Conservation (phyloP, 2,113 vertebrate genomes). For the Saccopteryx leptura region DNA sequence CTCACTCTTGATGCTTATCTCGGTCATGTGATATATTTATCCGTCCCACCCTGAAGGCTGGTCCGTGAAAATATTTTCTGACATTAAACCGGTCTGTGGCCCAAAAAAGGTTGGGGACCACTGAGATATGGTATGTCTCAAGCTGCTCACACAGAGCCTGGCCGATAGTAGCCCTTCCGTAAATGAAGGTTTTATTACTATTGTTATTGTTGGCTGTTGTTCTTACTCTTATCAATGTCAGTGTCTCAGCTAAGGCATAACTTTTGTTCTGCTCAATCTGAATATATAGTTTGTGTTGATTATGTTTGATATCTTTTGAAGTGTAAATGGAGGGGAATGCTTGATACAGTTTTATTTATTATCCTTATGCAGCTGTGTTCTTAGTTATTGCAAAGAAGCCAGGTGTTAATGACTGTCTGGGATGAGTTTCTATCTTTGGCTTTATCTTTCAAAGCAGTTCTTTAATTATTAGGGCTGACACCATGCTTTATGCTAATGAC, state of each 20-base stretch:
- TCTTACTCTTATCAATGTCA: not conserved
- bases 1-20: too few relatives aligned
- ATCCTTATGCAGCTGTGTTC: not conserved
- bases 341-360: not conserved
- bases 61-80: too few relatives aligned
- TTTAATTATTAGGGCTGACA: not conserved
- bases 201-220: not conserved
- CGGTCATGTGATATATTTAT: too few relatives aligned
- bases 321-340: not conserved
- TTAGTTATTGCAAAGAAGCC: not conserved
- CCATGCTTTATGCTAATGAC: conserved; percentile 13
- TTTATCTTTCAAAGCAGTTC: not conserved
- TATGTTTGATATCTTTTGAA: conserved; percentile 33
- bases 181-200: not conserved
- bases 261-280: not conserved
- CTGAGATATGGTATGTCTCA: not conserved
- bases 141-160: not conserved
- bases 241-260: not conserved
- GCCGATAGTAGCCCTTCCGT: not conserved
- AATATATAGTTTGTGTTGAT: not conserved
- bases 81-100: too few relatives aligned
- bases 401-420: conserved; percentile 38
- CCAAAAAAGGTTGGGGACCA: too few relatives aligned
- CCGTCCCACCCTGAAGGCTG: too few relatives aligned
- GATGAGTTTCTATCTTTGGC: not conserved